These are phyloP conservation scores for Tetragonula carbonaria DNA, from an alignment of 2,888 invertebrate genomes.

Conservation along the genomic window DNA sequence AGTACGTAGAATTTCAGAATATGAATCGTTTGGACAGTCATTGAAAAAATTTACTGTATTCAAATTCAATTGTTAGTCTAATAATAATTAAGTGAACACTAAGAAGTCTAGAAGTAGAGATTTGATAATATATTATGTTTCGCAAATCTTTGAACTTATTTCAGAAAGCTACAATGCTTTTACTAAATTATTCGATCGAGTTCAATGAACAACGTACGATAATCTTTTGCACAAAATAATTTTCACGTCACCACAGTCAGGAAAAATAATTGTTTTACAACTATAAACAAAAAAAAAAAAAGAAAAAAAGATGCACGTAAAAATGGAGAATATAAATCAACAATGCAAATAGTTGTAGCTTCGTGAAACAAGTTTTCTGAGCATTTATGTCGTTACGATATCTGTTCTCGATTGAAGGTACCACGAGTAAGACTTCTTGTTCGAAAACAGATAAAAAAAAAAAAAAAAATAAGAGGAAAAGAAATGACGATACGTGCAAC, in stretches of 20 bases:
- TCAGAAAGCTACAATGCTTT: constrained; percentile 28
- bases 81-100: constrained; percentile 4
- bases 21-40: neutral
- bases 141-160: constrained; percentile 24
- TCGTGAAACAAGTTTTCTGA: constrained; percentile 37
- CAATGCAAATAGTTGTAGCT: constrained; percentile 1
- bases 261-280: neutral
- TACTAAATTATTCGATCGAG: neutral
- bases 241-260: neutral
- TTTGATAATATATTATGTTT: constrained; percentile 25
- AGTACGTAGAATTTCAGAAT: neutral
- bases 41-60: neutral
- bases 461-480: constrained; percentile 14
- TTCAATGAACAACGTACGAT: neutral
- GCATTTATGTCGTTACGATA: constrained; percentile 19
- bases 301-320: too few relatives aligned
- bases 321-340: neutral
- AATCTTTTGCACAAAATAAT: neutral
- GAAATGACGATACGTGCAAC: constrained; percentile 38
- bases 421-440: neutral
- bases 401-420: constrained; percentile 10
- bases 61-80: neutral
- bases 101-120: constrained; percentile 19
- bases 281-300: neutral
- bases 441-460: constrained; percentile 1